Percentiles rank a stretch among this genome's conserved stretches.
phyloP scores from a whole-genome alignment of 2,113 vertebrate species.

The Hydrochoerus hydrochaeris region DNA sequence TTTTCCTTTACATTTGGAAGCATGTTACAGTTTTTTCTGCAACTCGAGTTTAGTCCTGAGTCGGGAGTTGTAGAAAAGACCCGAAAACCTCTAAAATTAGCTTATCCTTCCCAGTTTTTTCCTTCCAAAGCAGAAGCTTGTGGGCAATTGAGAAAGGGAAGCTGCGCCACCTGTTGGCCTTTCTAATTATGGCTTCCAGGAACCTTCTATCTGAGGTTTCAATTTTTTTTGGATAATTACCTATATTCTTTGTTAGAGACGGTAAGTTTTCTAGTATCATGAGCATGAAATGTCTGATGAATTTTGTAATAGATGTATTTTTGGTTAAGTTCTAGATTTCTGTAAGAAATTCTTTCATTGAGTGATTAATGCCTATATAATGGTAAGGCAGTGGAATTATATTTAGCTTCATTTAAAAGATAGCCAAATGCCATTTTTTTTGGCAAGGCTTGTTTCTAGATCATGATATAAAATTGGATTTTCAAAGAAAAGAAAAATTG shows the following conservation, averaged over 20 bases:
- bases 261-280: background rate
- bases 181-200: background rate
- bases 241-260: background rate
- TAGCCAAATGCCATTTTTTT: conserved; percentile 36
- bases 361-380: conserved; percentile 51
- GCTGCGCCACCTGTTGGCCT: conserved; percentile 61
- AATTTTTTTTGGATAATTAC: conserved; percentile 1
- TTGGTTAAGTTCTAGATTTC: conserved; percentile 54
- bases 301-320: conserved; percentile 57
- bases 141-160: background rate
- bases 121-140: background rate
- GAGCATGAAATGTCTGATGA: conserved; percentile 34
- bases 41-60: background rate
- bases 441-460: background rate
- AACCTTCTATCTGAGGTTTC: background rate
- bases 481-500: conserved; percentile 36
- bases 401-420: conserved; percentile 56
- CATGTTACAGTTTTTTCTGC: conserved; percentile 31
- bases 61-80: background rate
- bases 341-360: conserved; percentile 9
- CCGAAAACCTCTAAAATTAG: background rate
- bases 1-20: conserved; percentile 39
- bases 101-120: background rate
- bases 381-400: background rate
- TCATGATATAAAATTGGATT: conserved; percentile 13